phyloP scores from a whole-genome alignment of 2,113 vertebrate species.

The Daubentonia madagascariensis region DNA sequence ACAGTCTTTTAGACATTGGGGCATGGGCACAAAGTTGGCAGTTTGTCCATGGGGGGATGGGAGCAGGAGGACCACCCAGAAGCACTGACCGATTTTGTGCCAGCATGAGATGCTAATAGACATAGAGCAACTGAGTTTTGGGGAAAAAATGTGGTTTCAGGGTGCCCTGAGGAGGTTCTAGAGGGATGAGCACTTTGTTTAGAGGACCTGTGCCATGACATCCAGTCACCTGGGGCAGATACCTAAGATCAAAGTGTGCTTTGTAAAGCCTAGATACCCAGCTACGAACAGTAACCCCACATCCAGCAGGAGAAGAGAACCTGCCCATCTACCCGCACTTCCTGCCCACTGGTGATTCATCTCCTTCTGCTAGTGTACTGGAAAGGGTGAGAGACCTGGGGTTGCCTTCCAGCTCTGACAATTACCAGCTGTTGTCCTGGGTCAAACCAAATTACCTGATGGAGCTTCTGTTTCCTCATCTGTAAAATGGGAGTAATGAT shows the following conservation, averaged over 20 bases:
- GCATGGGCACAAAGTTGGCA: rapidly evolving
- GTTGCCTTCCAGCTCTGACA: not conserved
- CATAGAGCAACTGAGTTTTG: not conserved
- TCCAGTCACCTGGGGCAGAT: not conserved
- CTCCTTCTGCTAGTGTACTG: not conserved
- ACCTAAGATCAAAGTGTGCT: not conserved
- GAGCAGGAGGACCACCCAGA: not conserved
- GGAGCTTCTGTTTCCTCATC: not conserved
- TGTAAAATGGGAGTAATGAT: not conserved
- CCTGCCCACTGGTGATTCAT: not conserved
- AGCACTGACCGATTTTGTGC: not conserved
- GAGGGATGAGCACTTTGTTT: not conserved
- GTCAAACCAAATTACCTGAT: not conserved
- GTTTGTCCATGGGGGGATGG: rapidly evolving
- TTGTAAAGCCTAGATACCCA: not conserved
- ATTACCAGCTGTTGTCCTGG: not conserved
- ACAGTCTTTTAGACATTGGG: not conserved
- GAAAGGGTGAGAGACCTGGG: not conserved
- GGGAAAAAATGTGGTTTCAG: not conserved
- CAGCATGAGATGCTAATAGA: not conserved
- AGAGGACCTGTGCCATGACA: not conserved
- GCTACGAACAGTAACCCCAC: not conserved
- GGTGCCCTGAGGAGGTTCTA: not conserved
- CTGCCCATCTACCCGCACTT: no score
- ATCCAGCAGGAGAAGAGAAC: not conserved